phyloP scores from a whole-genome alignment of 2,113 vertebrate genomes.

The Electrona antarctica region DNA sequence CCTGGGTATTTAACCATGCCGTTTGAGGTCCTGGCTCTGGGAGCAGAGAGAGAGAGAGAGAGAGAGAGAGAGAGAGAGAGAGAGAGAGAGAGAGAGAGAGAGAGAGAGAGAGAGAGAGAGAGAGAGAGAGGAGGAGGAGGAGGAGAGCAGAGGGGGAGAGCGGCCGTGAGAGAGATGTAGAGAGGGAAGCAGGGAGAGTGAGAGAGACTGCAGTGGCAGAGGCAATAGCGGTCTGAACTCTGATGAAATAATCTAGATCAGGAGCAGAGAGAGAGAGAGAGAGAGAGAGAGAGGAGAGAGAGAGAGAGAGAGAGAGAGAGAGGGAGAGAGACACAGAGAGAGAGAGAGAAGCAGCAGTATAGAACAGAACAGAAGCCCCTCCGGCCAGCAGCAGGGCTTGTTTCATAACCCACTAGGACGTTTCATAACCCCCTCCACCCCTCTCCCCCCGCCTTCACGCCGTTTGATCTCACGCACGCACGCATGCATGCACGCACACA shows the following conservation, averaged over 20 bases:
- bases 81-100: conserved; percentile 31
- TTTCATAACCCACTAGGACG: conserved; percentile 56
- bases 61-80: conserved; percentile 25
- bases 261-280: conserved; percentile 31
- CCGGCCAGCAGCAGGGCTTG: conserved; percentile 54
- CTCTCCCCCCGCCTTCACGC: background rate
- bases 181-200: conserved; percentile 61
- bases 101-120: background rate
- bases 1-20: conserved; percentile 83
- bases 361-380: conserved; percentile 49
- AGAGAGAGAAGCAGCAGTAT: conserved; percentile 56
- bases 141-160: conserved; percentile 16
- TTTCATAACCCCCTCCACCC: background rate
- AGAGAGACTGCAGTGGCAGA: conserved; percentile 75
- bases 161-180: conserved; percentile 58
- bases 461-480: too few species aligned
- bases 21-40: conserved; percentile 78
- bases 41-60: conserved; percentile 65
- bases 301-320: conserved; percentile 35
- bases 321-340: conserved; percentile 33
- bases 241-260: conserved; percentile 64
- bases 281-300: conserved; percentile 20
- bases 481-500: too few species aligned
- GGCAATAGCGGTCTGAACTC: conserved; percentile 73
- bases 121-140: conserved; percentile 19